phyloP scores from a whole-genome alignment of 1,140 invertebrate genomes.

The Bombus huntii region DNA sequence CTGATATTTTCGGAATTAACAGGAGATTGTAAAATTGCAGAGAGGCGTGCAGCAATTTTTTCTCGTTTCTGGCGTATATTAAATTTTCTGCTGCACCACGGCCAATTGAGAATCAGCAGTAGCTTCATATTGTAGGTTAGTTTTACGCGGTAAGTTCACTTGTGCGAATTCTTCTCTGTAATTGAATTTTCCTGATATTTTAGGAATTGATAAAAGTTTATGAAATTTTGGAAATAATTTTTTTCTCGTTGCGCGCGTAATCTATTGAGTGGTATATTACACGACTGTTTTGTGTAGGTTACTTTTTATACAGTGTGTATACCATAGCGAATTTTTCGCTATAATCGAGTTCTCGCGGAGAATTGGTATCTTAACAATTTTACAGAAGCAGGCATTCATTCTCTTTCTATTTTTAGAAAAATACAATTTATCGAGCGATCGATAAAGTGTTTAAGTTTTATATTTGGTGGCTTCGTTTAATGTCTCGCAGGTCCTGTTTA shows the following conservation, averaged over 20 bases:
- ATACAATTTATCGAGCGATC: not conserved
- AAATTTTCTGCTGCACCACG: not conserved
- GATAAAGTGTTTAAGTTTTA: not conserved
- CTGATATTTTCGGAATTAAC: not conserved
- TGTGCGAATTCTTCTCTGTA: not conserved
- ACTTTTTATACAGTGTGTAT: not conserved
- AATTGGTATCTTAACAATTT: not conserved
- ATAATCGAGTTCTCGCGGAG: not conserved
- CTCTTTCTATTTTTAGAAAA: no score
- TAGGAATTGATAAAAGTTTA: not conserved
- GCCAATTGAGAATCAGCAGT: not conserved
- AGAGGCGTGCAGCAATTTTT: not conserved
- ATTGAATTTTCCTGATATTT: not conserved
- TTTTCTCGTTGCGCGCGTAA: not conserved
- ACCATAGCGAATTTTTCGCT: not conserved
- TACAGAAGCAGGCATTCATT: not conserved
- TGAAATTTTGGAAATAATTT: not conserved
- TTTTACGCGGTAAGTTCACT: not conserved
- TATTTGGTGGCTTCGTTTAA: not conserved
- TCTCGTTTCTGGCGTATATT: not conserved
- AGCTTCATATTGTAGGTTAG: not conserved
- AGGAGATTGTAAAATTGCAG: not conserved
- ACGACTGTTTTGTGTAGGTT: not conserved
- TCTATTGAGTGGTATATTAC: no score
- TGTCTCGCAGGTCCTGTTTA: not conserved